Conservation (phyloP, 1,140 invertebrate genomes). For the Orchesella cincta region DNA sequence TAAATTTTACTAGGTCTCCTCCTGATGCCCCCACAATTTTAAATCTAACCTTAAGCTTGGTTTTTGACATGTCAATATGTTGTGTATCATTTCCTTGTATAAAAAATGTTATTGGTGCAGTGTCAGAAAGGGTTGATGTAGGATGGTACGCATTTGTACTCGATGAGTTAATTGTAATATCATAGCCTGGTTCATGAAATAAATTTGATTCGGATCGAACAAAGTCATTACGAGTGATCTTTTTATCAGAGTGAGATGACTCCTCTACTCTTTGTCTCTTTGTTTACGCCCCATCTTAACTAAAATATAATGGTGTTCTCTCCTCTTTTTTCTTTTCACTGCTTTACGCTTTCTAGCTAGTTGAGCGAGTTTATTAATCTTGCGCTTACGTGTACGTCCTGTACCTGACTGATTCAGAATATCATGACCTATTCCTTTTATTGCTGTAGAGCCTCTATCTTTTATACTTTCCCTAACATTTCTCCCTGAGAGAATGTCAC, state of each 20-base stretch:
- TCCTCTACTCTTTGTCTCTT: not conserved
- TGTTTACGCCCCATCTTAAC: not conserved
- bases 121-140: not conserved
- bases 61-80: not conserved
- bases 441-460: not conserved
- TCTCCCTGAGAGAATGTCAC: not conserved
- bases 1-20: not conserved
- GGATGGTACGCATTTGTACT: not conserved
- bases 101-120: not conserved
- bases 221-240: not conserved
- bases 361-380: not conserved
- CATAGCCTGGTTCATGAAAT: not conserved
- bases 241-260: too few species aligned
- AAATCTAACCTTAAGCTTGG: not conserved
- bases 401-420: constrained; percentile 17
- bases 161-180: not conserved
- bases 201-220: not conserved
- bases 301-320: not conserved
- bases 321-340: constrained; percentile 3
- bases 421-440: not conserved
- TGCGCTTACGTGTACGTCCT: not conserved
- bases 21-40: not conserved
- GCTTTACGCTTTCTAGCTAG: too few species aligned
- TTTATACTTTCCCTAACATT: not conserved
- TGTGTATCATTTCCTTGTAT: constrained; percentile 1